Evolutionary conservation across 1,140 invertebrate genomes (phyloP).

Genomic region (Drosophila guanche): DNA sequence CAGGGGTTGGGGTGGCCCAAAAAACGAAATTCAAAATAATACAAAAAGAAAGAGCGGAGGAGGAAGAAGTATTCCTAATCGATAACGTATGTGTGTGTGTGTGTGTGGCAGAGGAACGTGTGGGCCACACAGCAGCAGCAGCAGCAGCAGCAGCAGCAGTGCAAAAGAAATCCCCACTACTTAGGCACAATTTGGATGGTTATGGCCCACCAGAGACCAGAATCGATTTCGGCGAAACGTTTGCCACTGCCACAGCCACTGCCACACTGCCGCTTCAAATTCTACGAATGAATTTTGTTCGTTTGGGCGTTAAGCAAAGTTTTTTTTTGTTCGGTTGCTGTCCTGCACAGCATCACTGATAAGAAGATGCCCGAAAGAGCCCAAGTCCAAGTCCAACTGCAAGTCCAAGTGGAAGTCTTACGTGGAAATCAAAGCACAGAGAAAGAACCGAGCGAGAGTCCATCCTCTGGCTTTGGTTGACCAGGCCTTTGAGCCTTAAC

Average conservation of each 20-base stretch:
- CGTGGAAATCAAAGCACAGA: conserved; percentile 70
- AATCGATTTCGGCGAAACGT: conserved; percentile 73
- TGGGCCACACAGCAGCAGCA: conserved; percentile 17
- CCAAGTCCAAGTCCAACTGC: conserved; percentile 7
- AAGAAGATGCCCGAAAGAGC: conserved; percentile 32
- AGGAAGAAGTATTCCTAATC: conserved; percentile 58
- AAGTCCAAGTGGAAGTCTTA: conserved; percentile 52
- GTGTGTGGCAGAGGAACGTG: conserved; percentile 20
- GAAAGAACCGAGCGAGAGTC: conserved; percentile 3
- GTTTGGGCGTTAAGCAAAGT: conserved; percentile 68
- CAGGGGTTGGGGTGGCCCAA: conserved; percentile 6
- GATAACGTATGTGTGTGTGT: conserved; percentile 56
- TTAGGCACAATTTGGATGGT: conserved; percentile 81
- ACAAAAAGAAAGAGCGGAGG: conserved; percentile 13
- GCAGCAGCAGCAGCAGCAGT: too few species aligned
- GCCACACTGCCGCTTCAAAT: conserved; percentile 34
- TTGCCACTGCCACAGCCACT: conserved; percentile 9
- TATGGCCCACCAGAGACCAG: conserved; percentile 79
- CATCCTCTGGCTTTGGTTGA: conserved; percentile 47
- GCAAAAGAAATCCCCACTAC: conserved; percentile 55
- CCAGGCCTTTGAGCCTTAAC: conserved; percentile 67
- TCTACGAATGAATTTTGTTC: conserved; percentile 75
- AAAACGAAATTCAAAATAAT: conserved; percentile 58
- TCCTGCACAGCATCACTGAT: conserved; percentile 64
- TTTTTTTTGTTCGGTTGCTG: conserved; percentile 13